phyloP scores from a whole-genome alignment of 1,140 invertebrate genomes.

The Liolophura sinensis region DNA sequence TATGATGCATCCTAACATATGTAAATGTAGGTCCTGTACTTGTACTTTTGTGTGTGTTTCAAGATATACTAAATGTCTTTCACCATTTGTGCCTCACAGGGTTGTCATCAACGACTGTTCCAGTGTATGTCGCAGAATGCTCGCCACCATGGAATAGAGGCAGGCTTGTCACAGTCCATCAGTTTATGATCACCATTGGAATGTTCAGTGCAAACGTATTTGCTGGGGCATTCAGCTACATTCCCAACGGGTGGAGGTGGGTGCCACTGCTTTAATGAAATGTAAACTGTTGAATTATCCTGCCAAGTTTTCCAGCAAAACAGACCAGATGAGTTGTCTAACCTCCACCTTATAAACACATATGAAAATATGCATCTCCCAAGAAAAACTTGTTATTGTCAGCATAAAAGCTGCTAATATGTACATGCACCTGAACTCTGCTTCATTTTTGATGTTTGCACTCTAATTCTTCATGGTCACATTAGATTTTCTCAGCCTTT shows the following conservation, averaged over 20 bases:
- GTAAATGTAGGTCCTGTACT: too few species aligned
- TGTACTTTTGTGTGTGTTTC: too few species aligned
- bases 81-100: slow-evolving; percentile 25
- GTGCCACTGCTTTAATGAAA: neutral
- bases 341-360: neutral
- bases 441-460: too few species aligned
- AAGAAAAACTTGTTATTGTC: too few species aligned
- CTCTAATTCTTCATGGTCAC: too few species aligned
- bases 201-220: slow-evolving; percentile 61
- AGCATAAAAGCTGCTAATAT: too few species aligned
- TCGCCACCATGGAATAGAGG: slow-evolving; percentile 60
- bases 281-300: neutral
- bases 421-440: too few species aligned
- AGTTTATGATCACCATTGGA: slow-evolving; percentile 63
- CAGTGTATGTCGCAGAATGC: slow-evolving; percentile 66
- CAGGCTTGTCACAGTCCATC: slow-evolving; percentile 62
- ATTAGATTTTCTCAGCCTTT: too few species aligned
- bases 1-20: too few species aligned
- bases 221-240: slow-evolving; percentile 59
- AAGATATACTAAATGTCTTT: too few species aligned
- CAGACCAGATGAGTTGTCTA: neutral
- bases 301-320: neutral
- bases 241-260: slow-evolving; percentile 7
- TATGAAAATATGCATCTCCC: neutral
- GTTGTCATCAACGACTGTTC: slow-evolving; percentile 64